These are phyloP conservation scores for Petromus typicus DNA, from an alignment of 2,113 vertebrate species.

Conservation along the genomic window DNA sequence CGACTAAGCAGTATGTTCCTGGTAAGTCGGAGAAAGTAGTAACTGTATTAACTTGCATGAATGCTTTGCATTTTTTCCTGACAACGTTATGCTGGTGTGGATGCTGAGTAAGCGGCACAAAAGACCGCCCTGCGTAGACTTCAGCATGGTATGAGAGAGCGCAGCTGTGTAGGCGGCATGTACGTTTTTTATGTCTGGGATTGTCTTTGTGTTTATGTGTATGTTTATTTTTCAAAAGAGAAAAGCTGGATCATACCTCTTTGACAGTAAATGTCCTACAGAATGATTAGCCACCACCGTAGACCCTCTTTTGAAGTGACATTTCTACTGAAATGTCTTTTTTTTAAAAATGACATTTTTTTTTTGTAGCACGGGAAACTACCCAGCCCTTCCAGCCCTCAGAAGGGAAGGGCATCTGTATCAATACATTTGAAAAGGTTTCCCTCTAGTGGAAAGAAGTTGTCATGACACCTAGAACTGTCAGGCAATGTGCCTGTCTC, in stretches of 20 bases:
- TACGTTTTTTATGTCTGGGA: constrained; percentile 63
- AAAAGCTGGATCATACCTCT: neutral
- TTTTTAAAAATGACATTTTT: constrained; percentile 3
- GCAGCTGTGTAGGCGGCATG: constrained; percentile 69
- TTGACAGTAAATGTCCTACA: constrained; percentile 33
- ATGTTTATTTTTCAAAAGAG: constrained; percentile 22
- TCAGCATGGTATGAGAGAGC: constrained; percentile 74
- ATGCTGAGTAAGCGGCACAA: constrained; percentile 67
- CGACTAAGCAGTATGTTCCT: constrained; percentile 84
- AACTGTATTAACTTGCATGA: constrained; percentile 77
- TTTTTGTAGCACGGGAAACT: constrained; percentile 33
- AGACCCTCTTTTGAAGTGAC: constrained; percentile 52
- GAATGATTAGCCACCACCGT: neutral
- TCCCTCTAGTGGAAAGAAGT: constrained; percentile 23
- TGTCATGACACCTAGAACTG: neutral
- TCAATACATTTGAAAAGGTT: constrained; percentile 22
- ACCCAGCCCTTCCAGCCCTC: neutral
- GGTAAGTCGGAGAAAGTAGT: constrained; percentile 77
- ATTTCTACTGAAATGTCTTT: constrained; percentile 44
- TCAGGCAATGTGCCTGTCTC: rapidly evolving
- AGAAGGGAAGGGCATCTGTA: neutral
- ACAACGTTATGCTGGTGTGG: constrained; percentile 59
- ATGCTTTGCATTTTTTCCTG: constrained; percentile 78
- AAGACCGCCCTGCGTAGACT: neutral
- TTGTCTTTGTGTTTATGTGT: constrained; percentile 64